Base-by-base conservation (phyloP, 1,140 invertebrate species). In the Melanaphis sacchari region DNA sequence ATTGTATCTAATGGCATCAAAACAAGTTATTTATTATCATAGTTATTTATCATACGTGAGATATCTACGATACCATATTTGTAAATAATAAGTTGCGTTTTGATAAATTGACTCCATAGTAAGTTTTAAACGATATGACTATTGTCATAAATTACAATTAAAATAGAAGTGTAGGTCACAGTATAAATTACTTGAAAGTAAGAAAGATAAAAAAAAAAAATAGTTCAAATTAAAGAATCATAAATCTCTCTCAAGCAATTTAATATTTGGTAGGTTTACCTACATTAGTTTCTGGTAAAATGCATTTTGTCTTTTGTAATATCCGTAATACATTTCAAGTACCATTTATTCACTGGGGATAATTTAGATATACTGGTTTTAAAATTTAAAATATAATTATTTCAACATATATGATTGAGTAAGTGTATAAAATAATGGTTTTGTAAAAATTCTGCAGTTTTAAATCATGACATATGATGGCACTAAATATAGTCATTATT, bases 61-160 rank as follows among this genome's bases (percentile, higher is more conserved):
- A 76, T 76, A 76, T n/a, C 59, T n/a, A 76, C 15, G 59, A 76
- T 76, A 76, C 59, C 59, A 76, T 76, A 76, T 76, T 76, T 76
- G 59, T 76, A 76, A 76, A 76, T 76, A 76, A 76, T 76, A 76
- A 76, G 31, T 76, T 76, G 31, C n/a, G 36, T 76, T 76, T 76
- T 76, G 59, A 76, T 76, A 76, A n/a, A 76, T 76, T n/a, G n/a
- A 76, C 59, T 76, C n/a, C 15, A 76, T 76, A 76, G n/a, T 66
- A 36, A 76, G 31, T 76, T 76, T 66, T 76, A 76, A 76, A n/a
- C n/a, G 59, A n/a, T 76, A 76, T n/a, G 59, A 76, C n/a, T 76
- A 76, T 76, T 76, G 59, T 76, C 59, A 76, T 76, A 76, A 76
- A 76, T 76, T 76, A 76, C n/a, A 76, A 76, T 76, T 76, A 76